Conservation (phyloP, 2,888 invertebrate species). For the Schizaphis graminum region DNA sequence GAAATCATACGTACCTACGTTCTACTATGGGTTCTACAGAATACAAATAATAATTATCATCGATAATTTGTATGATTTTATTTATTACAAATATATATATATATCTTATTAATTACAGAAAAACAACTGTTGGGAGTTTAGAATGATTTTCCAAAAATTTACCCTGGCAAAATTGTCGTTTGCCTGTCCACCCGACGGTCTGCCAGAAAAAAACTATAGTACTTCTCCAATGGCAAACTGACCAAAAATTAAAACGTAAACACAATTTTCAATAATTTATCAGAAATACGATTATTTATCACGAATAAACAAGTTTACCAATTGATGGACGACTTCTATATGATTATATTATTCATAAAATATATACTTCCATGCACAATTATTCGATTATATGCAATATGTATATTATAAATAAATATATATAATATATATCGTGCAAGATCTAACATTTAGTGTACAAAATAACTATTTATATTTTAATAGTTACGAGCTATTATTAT, state of each 20-base stretch:
- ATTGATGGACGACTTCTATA: too few relatives aligned
- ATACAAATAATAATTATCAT: neutral
- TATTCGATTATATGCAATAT: neutral
- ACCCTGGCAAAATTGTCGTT: neutral
- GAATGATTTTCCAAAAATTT: neutral
- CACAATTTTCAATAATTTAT: constrained; percentile 8
- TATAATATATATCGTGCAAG: neutral
- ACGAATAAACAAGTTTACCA: neutral
- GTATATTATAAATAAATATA: too few relatives aligned
- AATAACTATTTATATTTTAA: neutral
- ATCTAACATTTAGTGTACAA: neutral
- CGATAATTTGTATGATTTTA: neutral
- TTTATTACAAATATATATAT: neutral
- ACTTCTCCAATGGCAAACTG: neutral
- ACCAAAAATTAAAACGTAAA: neutral
- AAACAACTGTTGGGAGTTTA: neutral
- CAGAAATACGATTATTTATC: neutral
- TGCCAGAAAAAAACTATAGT: too few relatives aligned
- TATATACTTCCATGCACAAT: neutral
- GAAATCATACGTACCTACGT: neutral
- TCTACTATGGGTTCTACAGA: too few relatives aligned
- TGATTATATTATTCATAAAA: too few relatives aligned
- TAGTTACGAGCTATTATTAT: neutral
- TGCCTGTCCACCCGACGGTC: neutral
- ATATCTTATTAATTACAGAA: neutral